Evolutionary conservation across 2,888 invertebrate genomes (phyloP).

Genomic region (Plebejus anna): DNA sequence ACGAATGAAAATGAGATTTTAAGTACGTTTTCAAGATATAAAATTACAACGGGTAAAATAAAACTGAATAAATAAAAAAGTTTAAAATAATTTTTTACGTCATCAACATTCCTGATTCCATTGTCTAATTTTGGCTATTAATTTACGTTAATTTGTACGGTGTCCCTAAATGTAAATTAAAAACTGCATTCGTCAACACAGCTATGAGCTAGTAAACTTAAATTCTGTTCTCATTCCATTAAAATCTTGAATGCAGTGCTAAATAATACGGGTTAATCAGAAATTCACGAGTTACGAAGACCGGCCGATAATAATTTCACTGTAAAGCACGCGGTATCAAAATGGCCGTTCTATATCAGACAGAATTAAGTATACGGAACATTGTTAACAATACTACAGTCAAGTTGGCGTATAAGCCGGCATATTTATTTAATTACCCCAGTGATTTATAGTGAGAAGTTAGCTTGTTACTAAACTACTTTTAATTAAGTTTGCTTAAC

Average conservation of each 20-base stretch:
- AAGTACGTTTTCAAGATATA: neutral
- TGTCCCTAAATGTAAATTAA: no score
- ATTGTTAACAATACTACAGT: constrained; percentile 45
- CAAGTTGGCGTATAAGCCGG: constrained; percentile 12
- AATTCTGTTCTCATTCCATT: neutral
- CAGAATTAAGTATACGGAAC: constrained; percentile 48
- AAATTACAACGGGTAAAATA: neutral
- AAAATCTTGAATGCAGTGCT: neutral
- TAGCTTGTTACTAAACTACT: constrained; percentile 9
- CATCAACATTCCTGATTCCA: no score
- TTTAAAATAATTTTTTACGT: no score
- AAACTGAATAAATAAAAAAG: no score
- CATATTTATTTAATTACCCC: constrained; percentile 18
- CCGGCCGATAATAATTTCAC: constrained; percentile 37
- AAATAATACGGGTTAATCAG: neutral
- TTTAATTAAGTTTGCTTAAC: neutral
- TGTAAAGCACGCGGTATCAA: constrained; percentile 55
- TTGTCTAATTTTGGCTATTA: no score
- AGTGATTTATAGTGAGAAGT: constrained; percentile 19
- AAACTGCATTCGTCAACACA: no score
- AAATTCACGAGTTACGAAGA: constrained; percentile 12
- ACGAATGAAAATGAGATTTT: neutral
- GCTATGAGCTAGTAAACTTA: neutral
- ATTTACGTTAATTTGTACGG: no score
- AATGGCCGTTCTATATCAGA: constrained; percentile 59